phyloP scores from a whole-genome alignment of 2,888 invertebrate genomes.

The Papilio demoleus region DNA sequence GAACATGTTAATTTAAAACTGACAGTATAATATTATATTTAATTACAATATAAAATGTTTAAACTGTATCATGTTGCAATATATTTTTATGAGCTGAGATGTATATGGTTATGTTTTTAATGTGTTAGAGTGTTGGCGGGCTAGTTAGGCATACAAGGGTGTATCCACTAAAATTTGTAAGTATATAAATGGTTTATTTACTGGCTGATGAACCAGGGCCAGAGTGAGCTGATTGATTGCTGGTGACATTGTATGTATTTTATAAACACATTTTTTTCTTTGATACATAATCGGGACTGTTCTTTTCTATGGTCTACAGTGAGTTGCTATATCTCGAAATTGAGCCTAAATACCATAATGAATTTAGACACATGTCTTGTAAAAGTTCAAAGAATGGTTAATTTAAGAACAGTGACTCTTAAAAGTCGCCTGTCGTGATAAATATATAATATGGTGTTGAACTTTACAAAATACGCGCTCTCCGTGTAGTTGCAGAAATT shows the following conservation, averaged over 20 bases:
- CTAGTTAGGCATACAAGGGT: conserved; percentile 68
- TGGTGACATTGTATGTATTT: conserved; percentile 82
- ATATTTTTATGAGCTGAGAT: conserved; percentile 27
- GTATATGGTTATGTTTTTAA: conserved; percentile 36
- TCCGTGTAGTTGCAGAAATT: no score
- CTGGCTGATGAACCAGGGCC: conserved; percentile 65
- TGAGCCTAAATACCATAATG: no score
- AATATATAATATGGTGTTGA: no score
- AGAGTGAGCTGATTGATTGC: conserved; percentile 57
- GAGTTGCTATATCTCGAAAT: no score
- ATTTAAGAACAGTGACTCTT: no score
- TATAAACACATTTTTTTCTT: conserved; percentile 60
- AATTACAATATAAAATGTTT: not conserved
- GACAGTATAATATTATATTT: no score
- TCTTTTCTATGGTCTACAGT: conserved; percentile 40
- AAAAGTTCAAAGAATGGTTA: no score
- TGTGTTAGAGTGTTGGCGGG: conserved; percentile 48
- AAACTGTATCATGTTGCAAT: conserved; percentile 27
- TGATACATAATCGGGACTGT: conserved; percentile 55
- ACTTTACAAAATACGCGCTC: no score
- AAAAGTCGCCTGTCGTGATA: no score
- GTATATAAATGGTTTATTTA: conserved; percentile 62
- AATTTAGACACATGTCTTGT: no score
- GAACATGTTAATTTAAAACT: no score
- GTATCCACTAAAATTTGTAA: conserved; percentile 74